phyloP scores from a whole-genome alignment of 2,888 invertebrate genomes.

The Eutolmus rufibarbis region DNA sequence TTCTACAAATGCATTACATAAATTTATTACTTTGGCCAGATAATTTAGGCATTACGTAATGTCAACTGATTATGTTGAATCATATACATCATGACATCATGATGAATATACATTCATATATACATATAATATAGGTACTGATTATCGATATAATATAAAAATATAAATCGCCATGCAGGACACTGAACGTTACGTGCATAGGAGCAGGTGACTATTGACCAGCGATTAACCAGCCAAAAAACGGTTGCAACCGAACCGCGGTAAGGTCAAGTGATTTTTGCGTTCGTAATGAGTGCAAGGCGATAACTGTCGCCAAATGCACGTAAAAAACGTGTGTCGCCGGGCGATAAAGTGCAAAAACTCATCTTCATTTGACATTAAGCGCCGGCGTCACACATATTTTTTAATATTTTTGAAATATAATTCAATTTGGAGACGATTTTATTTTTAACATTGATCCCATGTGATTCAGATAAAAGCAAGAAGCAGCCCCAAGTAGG shows the following conservation, averaged over 20 bases:
- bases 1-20: no score
- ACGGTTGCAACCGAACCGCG: neutral
- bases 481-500: neutral
- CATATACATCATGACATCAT: no score
- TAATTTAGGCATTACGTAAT: no score
- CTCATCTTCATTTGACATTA: neutral
- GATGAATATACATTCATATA: no score
- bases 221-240: neutral
- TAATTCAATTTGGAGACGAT: neutral
- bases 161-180: neutral
- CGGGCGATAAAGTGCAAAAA: neutral
- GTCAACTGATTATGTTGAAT: no score
- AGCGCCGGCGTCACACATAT: neutral
- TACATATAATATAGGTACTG: neutral
- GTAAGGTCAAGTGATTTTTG: neutral
- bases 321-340: neutral
- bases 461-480: neutral
- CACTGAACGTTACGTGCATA: neutral
- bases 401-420: neutral
- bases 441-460: neutral
- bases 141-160: neutral
- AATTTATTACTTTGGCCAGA: no score
- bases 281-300: neutral
- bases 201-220: neutral
- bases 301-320: neutral